Conservation (phyloP, 2,888 invertebrate genomes). For the Drosophila rellima region DNA sequence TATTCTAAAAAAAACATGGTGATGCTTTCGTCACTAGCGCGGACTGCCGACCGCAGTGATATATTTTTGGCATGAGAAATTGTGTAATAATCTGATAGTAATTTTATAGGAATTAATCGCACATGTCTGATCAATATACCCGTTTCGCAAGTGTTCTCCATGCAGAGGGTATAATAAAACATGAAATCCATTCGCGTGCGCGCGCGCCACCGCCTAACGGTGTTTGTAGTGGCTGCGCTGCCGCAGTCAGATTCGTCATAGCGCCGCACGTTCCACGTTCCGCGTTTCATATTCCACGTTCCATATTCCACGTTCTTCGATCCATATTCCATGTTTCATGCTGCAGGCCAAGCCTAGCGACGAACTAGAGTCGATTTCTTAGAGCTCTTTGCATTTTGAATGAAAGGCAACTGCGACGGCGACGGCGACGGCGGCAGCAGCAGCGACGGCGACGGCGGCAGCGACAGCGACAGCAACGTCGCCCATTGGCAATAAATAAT, state of each 20-base stretch:
- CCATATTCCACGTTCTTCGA: constrained; percentile 33
- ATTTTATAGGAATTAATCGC: background rate
- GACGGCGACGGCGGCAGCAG: background rate
- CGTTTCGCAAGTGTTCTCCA: background rate
- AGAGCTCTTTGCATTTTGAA: constrained; percentile 51
- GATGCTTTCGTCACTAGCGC: no score
- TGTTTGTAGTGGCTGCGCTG: constrained; percentile 70
- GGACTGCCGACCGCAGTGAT: no score
- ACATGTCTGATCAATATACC: background rate
- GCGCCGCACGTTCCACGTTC: constrained; percentile 26
- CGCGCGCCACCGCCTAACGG: constrained; percentile 68
- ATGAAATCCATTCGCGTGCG: constrained; percentile 75
- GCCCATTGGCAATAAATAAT: constrained; percentile 75
- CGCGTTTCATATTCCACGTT: constrained; percentile 42
- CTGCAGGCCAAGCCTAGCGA: constrained; percentile 67
- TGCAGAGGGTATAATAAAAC: constrained; percentile 36
- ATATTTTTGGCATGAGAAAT: no score
- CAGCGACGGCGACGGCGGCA: constrained; percentile 23
- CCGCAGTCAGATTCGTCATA: constrained; percentile 61
- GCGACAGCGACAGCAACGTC: constrained; percentile 3
- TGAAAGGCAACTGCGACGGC: constrained; percentile 47
- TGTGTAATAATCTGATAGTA: background rate
- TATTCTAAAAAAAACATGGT: no score
- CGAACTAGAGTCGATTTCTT: background rate
- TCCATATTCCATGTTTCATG: constrained; percentile 46